These are phyloP conservation scores for Brenthis hecate DNA, from an alignment of 2,888 invertebrate species.

Conservation along the genomic window DNA sequence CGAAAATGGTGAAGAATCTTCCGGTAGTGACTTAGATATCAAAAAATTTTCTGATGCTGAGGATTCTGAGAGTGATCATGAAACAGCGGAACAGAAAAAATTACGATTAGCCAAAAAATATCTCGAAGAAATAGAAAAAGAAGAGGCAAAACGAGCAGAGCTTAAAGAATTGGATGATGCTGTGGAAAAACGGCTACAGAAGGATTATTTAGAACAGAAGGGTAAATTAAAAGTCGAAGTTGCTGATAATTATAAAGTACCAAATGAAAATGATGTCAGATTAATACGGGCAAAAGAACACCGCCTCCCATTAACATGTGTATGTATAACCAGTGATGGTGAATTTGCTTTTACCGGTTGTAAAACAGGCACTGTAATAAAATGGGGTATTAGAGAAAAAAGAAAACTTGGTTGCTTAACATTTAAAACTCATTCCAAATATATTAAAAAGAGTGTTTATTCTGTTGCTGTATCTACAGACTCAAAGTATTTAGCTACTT, in stretches of 20 bases:
- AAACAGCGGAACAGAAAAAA: constrained; percentile 95
- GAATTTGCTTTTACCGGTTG: constrained; percentile 90
- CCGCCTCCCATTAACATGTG: constrained; percentile 88
- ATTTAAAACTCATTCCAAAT: constrained; percentile 68
- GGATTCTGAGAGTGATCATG: constrained; percentile 84
- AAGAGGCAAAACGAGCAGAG: constrained; percentile 87
- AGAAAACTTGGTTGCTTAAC: constrained; percentile 83
- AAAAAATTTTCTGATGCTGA: constrained; percentile 76
- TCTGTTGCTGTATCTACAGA: constrained; percentile 90
- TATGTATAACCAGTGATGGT: constrained; percentile 89
- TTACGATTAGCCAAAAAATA: constrained; percentile 94
- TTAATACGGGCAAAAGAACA: constrained; percentile 90
- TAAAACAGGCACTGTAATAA: constrained; percentile 93
- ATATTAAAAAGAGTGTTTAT: constrained; percentile 79
- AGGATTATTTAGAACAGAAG: constrained; percentile 93
- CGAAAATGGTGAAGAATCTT: constrained; percentile 83
- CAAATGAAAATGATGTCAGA: constrained; percentile 63
- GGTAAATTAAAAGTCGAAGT: constrained; percentile 90
- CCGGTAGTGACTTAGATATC: constrained; percentile 85
- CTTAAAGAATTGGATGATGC: constrained; percentile 84
- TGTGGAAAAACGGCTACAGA: constrained; percentile 89
- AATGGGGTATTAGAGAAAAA: constrained; percentile 88
- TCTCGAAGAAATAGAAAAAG: constrained; percentile 91
- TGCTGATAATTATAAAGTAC: constrained; percentile 82
- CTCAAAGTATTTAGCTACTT: constrained; percentile 88